Percentiles rank a stretch among this genome's conserved stretches.
phyloP scores from a whole-genome alignment of 2,888 invertebrate genomes.

The Polymixis flavicincta region DNA sequence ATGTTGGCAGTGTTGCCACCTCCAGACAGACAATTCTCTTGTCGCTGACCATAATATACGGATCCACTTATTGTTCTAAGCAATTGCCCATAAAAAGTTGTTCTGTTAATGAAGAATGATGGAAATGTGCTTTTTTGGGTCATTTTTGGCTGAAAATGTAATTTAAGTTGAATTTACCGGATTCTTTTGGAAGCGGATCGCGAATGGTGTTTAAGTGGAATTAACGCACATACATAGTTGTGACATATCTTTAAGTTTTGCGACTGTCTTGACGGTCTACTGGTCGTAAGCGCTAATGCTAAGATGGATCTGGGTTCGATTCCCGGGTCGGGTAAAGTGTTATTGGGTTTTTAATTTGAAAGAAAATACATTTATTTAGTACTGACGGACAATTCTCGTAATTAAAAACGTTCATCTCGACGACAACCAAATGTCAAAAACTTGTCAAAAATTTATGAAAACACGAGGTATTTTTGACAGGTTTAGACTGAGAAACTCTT shows the following conservation, averaged over 20 bases:
- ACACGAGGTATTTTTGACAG: no score
- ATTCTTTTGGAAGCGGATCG: neutral
- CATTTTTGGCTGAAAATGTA: constrained; percentile 31
- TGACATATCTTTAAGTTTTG: neutral
- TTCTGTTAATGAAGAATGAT: constrained; percentile 56
- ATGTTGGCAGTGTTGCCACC: constrained; percentile 50
- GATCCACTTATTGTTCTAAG: constrained; percentile 49
- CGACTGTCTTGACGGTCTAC: neutral
- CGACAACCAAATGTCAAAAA: no score
- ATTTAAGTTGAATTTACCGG: constrained; percentile 38
- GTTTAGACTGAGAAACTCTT: no score
- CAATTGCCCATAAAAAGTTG: constrained; percentile 60
- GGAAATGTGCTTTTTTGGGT: constrained; percentile 30
- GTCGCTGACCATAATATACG: constrained; percentile 56
- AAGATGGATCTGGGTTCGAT: no score
- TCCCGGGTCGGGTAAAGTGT: no score
- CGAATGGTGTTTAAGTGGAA: constrained; percentile 1
- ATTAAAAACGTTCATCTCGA: no score
- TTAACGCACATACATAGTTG: neutral
- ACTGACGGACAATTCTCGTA: no score
- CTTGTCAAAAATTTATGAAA: no score
- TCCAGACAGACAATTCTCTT: constrained; percentile 56
- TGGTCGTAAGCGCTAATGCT: no score
- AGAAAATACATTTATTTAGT: no score
- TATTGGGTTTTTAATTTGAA: no score